Percentiles rank a stretch among this genome's conserved stretches.
These are phyloP conservation scores for Drosophila persimilis DNA, from an alignment of 1,140 invertebrate genomes.

Conservation along the genomic window DNA sequence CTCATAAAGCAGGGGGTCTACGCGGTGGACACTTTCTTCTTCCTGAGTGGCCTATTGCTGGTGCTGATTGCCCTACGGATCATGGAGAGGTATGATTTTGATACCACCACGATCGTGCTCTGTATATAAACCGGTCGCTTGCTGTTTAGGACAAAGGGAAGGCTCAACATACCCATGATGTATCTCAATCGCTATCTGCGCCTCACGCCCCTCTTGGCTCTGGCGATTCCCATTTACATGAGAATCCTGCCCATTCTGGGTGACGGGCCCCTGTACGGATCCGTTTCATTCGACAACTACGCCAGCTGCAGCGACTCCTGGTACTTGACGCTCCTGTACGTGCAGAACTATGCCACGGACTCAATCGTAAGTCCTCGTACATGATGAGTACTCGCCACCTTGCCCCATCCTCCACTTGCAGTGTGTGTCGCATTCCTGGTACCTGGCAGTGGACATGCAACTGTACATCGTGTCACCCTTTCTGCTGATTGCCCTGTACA, in stretches of 20 bases:
- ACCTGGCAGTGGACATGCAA: constrained; percentile 93
- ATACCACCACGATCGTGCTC: not conserved
- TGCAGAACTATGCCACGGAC: constrained; percentile 58
- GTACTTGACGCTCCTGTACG: constrained; percentile 56
- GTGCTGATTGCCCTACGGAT: constrained; percentile 86
- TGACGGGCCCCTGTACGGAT: constrained; percentile 45
- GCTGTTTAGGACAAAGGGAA: constrained; percentile 48
- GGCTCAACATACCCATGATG: constrained; percentile 66
- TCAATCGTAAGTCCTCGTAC: constrained; percentile 30
- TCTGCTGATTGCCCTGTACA: constrained; percentile 87
- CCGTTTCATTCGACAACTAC: constrained; percentile 21
- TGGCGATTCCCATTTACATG: constrained; percentile 58
- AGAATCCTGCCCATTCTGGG: constrained; percentile 45
- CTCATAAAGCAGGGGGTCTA: constrained; percentile 86
- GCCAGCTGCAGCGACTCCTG: constrained; percentile 38
- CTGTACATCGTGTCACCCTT: constrained; percentile 90
- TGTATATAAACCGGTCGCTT: not conserved
- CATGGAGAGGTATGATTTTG: constrained; percentile 85
- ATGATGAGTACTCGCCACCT: too few relatives aligned
- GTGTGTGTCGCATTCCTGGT: constrained; percentile 96
- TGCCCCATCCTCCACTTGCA: constrained; percentile 67
- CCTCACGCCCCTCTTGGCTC: constrained; percentile 61
- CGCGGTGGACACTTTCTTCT: constrained; percentile 96
- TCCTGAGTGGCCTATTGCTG: constrained; percentile 88
- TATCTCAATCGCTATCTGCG: constrained; percentile 76